phyloP scores from a whole-genome alignment of 2,113 vertebrate genomes.

The Pelodiscus sinensis region DNA sequence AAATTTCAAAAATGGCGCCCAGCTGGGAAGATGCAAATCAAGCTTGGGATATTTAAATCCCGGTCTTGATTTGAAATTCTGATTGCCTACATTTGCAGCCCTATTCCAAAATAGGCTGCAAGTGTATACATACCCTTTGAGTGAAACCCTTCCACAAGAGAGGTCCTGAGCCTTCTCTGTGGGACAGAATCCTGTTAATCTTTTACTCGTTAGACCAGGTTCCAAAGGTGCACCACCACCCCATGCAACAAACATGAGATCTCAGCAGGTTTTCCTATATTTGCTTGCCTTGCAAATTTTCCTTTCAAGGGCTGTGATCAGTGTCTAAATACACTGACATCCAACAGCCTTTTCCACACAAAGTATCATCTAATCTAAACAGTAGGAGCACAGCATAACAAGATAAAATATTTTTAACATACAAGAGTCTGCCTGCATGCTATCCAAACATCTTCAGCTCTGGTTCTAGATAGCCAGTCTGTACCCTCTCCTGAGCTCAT shows the following conservation, averaged over 20 bases:
- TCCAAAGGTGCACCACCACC: neutral
- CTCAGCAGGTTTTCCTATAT: neutral
- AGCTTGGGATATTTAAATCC: no score
- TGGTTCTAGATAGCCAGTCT: neutral
- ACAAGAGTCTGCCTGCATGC: neutral
- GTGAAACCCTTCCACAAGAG: neutral
- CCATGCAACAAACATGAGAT: neutral
- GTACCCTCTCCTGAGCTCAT: neutral
- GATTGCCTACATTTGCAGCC: no score
- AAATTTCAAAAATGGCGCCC: no score
- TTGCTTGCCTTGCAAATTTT: neutral
- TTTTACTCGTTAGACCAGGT: neutral
- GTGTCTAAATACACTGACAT: neutral
- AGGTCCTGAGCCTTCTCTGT: neutral
- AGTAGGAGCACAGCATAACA: neutral
- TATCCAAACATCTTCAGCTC: neutral
- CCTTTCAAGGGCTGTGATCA: neutral
- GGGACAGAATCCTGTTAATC: neutral
- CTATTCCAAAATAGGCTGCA: no score
- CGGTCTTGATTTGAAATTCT: no score
- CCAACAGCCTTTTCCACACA: neutral
- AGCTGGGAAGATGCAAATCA: no score
- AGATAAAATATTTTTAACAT: neutral
- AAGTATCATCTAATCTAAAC: neutral
- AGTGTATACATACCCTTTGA: no score